Base-by-base conservation (phyloP, 2,113 vertebrate species). In the Marmota monax region DNA sequence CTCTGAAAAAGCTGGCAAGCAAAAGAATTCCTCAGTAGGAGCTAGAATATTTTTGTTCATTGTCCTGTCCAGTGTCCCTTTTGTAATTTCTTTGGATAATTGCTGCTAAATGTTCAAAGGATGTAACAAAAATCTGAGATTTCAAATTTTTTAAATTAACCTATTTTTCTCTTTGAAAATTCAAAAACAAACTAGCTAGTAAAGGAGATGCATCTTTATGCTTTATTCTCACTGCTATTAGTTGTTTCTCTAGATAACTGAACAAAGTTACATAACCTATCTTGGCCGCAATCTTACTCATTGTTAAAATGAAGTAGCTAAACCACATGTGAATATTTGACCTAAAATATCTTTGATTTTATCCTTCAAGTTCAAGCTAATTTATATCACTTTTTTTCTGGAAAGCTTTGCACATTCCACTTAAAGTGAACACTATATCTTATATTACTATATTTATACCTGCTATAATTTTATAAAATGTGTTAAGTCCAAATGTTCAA, bases 331-430 rank as follows among this genome's bases (percentile, higher is more conserved):
- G 18, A 53, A 56, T 80, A 29, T 45, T 88, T 12, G n/a, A 78
- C n/a, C 51, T 79, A 79, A 93, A 80, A 85, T 80, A 82, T 22
- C 9, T 90, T 11, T 76, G 29, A 80, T 67, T 92, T 89, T 87
- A 45, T 61, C 7, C 22, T 85, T 96, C 7, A 69, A 88, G 39
- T 95, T 88, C 48, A 93, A 88, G 65, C 11, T 83, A 73, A 89
- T 12, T 91, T 70, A 61, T n/a, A 51, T 29, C 18, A 20, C 13
- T 4, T 20, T 96, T 70, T 69, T 17, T 37, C n/a, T 53, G 11
- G 77, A 63, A 87, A 92, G 27, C 7, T 84, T 18, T 76, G 56
- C 69, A 42, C 32, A 51, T 61, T 84, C 18, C 37, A 65, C 39
- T 42, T 92, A 23, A 93, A 88, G 34, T 6, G 10, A 78, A 37